Percentiles rank a stretch among this genome's conserved stretches.
These are phyloP conservation scores for Rhizoglyphus robini DNA, from an alignment of 1,140 invertebrate species.

Conservation along the genomic window DNA sequence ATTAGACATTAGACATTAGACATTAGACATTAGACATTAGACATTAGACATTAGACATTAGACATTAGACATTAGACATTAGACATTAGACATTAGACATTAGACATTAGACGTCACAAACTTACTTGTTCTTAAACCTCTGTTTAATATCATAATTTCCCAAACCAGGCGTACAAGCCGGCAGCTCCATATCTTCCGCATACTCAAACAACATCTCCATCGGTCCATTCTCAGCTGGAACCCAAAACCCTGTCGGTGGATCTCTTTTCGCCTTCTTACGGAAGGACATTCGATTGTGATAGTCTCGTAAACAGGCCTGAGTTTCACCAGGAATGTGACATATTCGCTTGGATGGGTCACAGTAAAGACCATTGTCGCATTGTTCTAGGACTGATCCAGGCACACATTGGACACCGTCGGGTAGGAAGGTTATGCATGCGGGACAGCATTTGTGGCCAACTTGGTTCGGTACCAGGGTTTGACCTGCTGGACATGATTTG, in stretches of 20 bases:
- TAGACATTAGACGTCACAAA: too few species aligned
- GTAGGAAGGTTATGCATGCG: neutral
- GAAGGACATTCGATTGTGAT: neutral
- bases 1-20: too few species aligned
- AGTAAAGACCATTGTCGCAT: neutral
- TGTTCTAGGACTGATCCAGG: neutral
- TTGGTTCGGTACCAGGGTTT: neutral
- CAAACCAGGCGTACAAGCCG: neutral
- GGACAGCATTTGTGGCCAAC: slow-evolving; percentile 3
- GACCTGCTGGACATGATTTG: neutral
- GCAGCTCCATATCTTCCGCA: neutral
- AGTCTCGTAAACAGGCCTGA: neutral
- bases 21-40: too few species aligned
- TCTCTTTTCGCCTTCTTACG: neutral
- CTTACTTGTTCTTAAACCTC: neutral
- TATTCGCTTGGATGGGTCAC: neutral
- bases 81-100: too few species aligned
- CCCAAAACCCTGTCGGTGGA: neutral
- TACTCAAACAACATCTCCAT: neutral
- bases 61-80: too few species aligned
- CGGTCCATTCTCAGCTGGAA: neutral
- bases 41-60: too few species aligned
- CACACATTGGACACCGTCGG: neutral
- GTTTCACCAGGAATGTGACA: neutral
- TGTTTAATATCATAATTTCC: neutral